Conservation (phyloP, 1,140 invertebrate species). For the Cydia fagiglandana region DNA sequence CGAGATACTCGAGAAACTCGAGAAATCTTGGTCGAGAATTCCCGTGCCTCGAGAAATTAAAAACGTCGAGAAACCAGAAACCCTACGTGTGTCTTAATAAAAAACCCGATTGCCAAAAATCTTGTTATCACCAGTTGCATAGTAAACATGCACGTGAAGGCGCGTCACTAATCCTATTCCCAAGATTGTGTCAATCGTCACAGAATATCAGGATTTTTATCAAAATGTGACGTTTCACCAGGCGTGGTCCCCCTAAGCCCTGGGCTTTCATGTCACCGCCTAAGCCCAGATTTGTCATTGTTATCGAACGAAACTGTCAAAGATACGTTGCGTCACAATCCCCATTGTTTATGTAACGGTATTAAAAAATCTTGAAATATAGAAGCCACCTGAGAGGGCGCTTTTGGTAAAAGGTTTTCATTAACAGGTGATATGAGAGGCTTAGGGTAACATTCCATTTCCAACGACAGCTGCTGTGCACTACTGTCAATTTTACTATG, state of each 20-base stretch:
- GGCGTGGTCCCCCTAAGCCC: slow-evolving; percentile 54
- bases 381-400: no score
- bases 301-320: slow-evolving; percentile 56
- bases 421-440: no score
- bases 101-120: neutral
- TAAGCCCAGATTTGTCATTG: slow-evolving; percentile 66
- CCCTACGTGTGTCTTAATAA: no score
- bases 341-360: neutral
- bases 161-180: slow-evolving; percentile 10
- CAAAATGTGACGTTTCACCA: slow-evolving; percentile 36
- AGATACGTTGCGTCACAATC: slow-evolving; percentile 41
- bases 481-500: no score
- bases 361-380: no score
- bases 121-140: neutral
- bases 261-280: slow-evolving; percentile 47
- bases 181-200: slow-evolving; percentile 32
- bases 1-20: no score
- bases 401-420: no score
- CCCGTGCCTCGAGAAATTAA: no score
- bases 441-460: no score
- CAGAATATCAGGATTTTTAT: slow-evolving; percentile 39
- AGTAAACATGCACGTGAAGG: neutral
- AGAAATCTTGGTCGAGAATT: no score
- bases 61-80: no score
- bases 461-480: no score